phyloP scores from a whole-genome alignment of 2,888 invertebrate genomes.

The Lymantria monacha region DNA sequence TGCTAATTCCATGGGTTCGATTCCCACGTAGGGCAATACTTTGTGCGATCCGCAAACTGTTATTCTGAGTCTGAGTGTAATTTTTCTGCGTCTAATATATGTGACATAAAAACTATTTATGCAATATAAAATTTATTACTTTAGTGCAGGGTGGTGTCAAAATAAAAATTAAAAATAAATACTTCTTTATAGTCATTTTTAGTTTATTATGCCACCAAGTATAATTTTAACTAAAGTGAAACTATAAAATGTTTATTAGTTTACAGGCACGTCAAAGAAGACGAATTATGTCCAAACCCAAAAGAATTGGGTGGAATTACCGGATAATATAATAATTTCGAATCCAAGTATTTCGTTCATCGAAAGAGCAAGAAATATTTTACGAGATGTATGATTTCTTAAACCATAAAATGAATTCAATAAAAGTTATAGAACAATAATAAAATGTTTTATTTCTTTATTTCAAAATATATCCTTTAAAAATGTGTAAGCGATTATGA shows the following conservation, averaged over 20 bases:
- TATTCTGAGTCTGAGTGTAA: too few species aligned
- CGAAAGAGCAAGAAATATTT: neutral
- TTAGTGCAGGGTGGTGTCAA: too few species aligned
- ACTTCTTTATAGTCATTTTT: neutral
- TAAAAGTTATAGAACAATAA: slow-evolving; percentile 10
- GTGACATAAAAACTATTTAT: too few species aligned
- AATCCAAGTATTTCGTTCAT: neutral
- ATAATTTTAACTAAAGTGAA: neutral
- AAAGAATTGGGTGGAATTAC: slow-evolving; percentile 46
- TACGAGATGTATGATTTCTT: slow-evolving; percentile 5
- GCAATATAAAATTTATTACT: too few species aligned
- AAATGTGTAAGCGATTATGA: slow-evolving; percentile 40
- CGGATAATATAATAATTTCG: slow-evolving; percentile 33
- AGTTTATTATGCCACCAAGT: neutral
- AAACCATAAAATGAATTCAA: slow-evolving; percentile 16
- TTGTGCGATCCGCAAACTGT: too few species aligned
- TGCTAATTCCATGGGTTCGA: too few species aligned
- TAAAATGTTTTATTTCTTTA: slow-evolving; percentile 17
- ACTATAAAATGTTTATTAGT: slow-evolving; percentile 41
- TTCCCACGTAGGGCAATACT: too few species aligned
- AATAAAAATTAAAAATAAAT: too few species aligned
- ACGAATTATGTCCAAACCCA: slow-evolving; percentile 65
- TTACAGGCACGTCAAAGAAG: slow-evolving; percentile 72
- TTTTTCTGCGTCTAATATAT: too few species aligned
- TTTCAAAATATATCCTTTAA: slow-evolving; percentile 1